Conservation (phyloP, 2,888 invertebrate genomes). For the Pogonocherus hispidulus region DNA sequence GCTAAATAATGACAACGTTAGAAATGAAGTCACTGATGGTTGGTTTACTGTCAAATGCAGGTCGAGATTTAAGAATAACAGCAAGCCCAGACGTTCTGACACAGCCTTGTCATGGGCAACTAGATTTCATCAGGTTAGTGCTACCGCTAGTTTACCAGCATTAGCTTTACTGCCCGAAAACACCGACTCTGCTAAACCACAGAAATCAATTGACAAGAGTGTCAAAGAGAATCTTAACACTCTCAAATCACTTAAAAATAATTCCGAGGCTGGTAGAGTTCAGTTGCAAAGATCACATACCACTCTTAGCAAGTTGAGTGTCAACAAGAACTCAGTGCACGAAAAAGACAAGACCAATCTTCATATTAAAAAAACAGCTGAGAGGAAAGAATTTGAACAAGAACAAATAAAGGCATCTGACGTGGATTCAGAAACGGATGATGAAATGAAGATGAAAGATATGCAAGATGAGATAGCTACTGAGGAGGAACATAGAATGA, state of each 20-base stretch:
- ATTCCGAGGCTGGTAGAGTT: conserved; percentile 47
- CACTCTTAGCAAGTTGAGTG: conserved; percentile 60
- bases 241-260: conserved; percentile 60
- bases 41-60: conserved; percentile 92
- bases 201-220: conserved; percentile 62
- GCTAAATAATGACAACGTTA: conserved; percentile 71
- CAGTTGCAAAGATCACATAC: conserved; percentile 63
- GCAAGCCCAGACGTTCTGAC: conserved; percentile 69
- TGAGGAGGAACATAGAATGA: conserved; percentile 81
- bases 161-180: conserved; percentile 70
- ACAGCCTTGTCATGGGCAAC: conserved; percentile 75
- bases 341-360: conserved; percentile 59
- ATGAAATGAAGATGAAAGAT: conserved; percentile 69
- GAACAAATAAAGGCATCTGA: conserved; percentile 66
- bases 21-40: conserved; percentile 74
- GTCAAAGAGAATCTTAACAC: conserved; percentile 65
- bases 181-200: conserved; percentile 49
- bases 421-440: conserved; percentile 75
- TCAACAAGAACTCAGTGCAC: conserved; percentile 50
- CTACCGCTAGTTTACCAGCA: conserved; percentile 86
- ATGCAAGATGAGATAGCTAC: conserved; percentile 64
- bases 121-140: conserved; percentile 86
- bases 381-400: conserved; percentile 42
- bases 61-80: conserved; percentile 72
- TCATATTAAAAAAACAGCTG: conserved; percentile 55